Evolutionary conservation across 2,113 vertebrate genomes (phyloP), one percentile per base, ranked within the genome.

Genomic region (Pholis gunnellus): DNA sequence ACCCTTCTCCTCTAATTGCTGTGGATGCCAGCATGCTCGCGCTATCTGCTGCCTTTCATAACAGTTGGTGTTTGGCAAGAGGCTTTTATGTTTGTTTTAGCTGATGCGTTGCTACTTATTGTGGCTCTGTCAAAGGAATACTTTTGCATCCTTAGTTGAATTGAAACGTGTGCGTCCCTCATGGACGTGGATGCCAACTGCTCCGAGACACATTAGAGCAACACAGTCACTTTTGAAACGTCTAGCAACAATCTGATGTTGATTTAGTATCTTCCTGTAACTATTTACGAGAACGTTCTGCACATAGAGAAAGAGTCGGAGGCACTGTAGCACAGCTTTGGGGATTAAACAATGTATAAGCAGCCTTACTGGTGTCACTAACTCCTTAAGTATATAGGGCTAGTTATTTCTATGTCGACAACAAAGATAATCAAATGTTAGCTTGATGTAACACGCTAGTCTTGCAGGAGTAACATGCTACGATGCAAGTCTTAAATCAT

Each of bases 1-100:
- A 88, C 85, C 89, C 82, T 73, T 90, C 89, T 92, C 72, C 78
- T 89, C 87, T 92, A 94, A 94, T 92, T 92, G 91, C 88, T 27
- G 85, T 6, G 66, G 67, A 88, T 89, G 85, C 82, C 91, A 91
- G 92, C 84, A 84, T 88, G 91, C 68, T 71, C 83, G 87, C 52
- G 5, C 88, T 81, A 57, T 84, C 68, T 25, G 14, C 87, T 61
- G 82, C 89, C 84, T 91, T 91, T 93, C 83, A 91, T 88, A 85
- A 88, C 89, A 90, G 93, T 93, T 93, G 90, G 90, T 89, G 91
- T 92, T 93, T 92, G 85, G 85, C 72, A 75, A 72, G 65, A 50
- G 77, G 87, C 87, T 94, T 90, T 91, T 74, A 86, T 90, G 87
- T 90, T 91, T 83, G 75, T 87, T 90, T 92, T 87, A 88, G 90